A percentile compares a stretch with the other conserved stretches of the same genome.
Evolutionary conservation across 2,797 vertebrate species (phyloP).

Genomic region (Nothura maculosa): DNA sequence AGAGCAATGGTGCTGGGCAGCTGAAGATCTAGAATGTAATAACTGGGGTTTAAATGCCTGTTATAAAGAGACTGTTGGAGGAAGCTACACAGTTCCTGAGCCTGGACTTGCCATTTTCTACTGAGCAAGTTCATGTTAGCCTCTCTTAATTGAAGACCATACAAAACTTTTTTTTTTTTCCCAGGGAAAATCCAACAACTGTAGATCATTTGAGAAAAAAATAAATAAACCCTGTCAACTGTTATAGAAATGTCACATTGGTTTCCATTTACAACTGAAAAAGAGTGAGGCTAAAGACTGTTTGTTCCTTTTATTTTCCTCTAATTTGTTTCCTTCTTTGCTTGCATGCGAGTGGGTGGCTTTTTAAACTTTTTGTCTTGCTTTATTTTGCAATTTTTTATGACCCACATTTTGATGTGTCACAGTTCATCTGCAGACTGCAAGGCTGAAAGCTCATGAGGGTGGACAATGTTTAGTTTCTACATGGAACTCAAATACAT

Average conservation of each 20-base stretch:
- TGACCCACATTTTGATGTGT: background rate
- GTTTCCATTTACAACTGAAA: constrained; percentile 29
- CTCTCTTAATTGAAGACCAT: constrained; percentile 21
- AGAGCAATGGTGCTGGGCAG: background rate
- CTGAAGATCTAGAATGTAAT: background rate
- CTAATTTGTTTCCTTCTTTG: constrained; percentile 30
- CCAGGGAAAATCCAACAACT: constrained; percentile 1
- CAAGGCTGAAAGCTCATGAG: rapidly evolving
- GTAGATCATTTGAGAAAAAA: constrained; percentile 23
- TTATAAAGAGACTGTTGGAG: background rate
- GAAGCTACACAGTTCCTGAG: constrained; percentile 1
- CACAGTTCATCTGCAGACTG: background rate
- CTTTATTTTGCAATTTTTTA: constrained; percentile 19
- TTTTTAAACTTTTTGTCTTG: constrained; percentile 21
- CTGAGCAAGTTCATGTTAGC: constrained; percentile 12
- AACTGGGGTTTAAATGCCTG: background rate
- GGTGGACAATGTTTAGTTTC: background rate
- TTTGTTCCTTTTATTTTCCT: constrained; percentile 36
- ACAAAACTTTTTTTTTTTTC: background rate
- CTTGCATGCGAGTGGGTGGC: constrained; percentile 29
- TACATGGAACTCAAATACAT: background rate
- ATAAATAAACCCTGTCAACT: constrained; percentile 41
- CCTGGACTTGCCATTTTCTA: constrained; percentile 5
- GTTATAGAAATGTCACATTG: constrained; percentile 7
- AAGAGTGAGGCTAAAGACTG: background rate